Evolutionary conservation across 2,113 vertebrate species (phyloP).

Genomic region (Psittacula cyanocephala): DNA sequence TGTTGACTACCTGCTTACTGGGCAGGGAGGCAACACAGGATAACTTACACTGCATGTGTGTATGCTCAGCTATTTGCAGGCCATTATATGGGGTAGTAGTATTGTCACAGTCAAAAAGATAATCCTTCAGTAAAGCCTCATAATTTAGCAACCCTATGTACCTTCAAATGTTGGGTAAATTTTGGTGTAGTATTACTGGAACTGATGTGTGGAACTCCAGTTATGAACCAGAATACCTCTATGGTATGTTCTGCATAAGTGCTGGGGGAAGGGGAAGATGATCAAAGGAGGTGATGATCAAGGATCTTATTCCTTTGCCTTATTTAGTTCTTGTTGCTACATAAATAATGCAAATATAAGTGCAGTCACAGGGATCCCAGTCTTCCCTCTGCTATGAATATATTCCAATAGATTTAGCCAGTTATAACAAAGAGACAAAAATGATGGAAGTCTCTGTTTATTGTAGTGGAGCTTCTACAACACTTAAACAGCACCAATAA

Average conservation of each 20-base stretch:
- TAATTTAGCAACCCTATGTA: rapidly evolving
- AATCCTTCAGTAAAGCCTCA: neutral
- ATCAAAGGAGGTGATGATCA: constrained; percentile 56
- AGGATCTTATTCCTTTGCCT: constrained; percentile 45
- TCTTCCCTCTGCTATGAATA: constrained; percentile 34
- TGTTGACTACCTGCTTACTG: too few species aligned
- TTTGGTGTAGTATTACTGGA: neutral
- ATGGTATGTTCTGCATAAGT: neutral
- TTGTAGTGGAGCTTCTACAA: neutral
- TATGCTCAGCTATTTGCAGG: neutral
- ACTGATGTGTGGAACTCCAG: neutral
- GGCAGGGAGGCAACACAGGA: neutral
- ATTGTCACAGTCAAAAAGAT: neutral
- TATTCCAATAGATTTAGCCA: constrained; percentile 34
- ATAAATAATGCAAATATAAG: constrained; percentile 60
- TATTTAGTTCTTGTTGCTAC: constrained; percentile 51
- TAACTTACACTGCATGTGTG: rapidly evolving
- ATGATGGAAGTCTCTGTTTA: neutral
- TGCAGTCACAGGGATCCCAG: constrained; percentile 35
- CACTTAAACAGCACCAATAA: neutral
- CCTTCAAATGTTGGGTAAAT: neutral
- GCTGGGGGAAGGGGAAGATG: neutral
- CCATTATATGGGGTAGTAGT: rapidly evolving
- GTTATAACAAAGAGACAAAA: constrained; percentile 6
- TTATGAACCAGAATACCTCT: neutral